A percentile compares a stretch with the other conserved stretches of the same genome.
Conservation (phyloP, 2,113 vertebrate genomes). For the Aphyosemion australe region DNA sequence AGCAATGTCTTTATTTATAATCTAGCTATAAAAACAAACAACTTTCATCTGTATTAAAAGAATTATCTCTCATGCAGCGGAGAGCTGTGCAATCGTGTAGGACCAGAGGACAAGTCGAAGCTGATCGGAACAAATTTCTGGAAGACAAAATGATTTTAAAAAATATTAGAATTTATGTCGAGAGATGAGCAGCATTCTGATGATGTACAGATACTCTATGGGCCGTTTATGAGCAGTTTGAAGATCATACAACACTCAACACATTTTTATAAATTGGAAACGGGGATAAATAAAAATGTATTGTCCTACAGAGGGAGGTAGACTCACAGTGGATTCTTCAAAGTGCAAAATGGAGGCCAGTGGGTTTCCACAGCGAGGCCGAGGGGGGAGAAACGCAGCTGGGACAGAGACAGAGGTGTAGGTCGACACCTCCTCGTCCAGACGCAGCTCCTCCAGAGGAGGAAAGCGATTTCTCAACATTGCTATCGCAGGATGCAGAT, state of each 20-base stretch:
- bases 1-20: too few species aligned
- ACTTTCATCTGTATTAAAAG: too few species aligned
- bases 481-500: conserved; percentile 29
- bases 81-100: conserved; percentile 14
- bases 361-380: conserved; percentile 73
- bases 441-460: conserved; percentile 64
- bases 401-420: conserved; percentile 53
- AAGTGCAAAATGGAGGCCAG: conserved; percentile 69
- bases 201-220: not conserved
- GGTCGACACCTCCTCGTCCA: conserved; percentile 79
- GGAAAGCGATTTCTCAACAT: conserved; percentile 61
- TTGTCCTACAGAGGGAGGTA: not conserved
- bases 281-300: not conserved
- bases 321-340: conserved; percentile 75
- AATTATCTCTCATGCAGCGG: conserved; percentile 43
- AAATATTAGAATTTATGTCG: too few species aligned
- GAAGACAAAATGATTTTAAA: conserved; percentile 35
- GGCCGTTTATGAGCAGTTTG: not conserved
- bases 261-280: too few species aligned
- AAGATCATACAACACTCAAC: too few species aligned
- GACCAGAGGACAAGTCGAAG: conserved; percentile 1
- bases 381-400: conserved; percentile 13
- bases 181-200: too few species aligned
- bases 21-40: too few species aligned
- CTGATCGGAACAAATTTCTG: conserved; percentile 71